These are phyloP conservation scores for Setipinna tenuifilis DNA, from an alignment of 2,797 vertebrate species.

Conservation along the genomic window DNA sequence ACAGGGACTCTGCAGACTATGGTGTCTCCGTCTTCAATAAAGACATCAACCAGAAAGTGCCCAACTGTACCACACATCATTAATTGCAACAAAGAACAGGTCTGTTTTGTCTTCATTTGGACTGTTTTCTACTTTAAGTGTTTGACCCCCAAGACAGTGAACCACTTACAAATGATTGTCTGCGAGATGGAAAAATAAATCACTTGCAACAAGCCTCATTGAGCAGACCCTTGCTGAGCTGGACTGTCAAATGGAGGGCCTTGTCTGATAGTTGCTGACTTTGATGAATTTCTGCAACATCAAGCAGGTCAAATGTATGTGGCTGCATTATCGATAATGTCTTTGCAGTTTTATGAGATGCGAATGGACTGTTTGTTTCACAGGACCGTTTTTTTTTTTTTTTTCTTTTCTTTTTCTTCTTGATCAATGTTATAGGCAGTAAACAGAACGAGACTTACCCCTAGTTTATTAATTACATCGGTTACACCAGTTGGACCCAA, in stretches of 20 bases:
- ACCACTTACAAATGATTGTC: constrained; percentile 50
- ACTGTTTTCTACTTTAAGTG: constrained; percentile 36
- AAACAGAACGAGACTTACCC: neutral
- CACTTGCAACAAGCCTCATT: constrained; percentile 50
- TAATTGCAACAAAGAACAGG: constrained; percentile 11
- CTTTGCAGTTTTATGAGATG: constrained; percentile 44
- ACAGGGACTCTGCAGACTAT: neutral
- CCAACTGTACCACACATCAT: constrained; percentile 10
- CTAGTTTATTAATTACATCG: neutral
- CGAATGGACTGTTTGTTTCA: neutral
- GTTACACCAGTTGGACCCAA: neutral
- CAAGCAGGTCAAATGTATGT: constrained; percentile 64
- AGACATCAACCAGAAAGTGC: neutral
- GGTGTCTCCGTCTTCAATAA: neutral
- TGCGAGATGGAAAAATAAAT: constrained; percentile 64
- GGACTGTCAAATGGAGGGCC: constrained; percentile 25
- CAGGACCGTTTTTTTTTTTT: neutral
- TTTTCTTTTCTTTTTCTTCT: neutral
- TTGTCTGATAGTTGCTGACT: constrained; percentile 68
- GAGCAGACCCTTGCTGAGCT: constrained; percentile 41
- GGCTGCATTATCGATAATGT: constrained; percentile 67
- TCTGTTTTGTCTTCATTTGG: constrained; percentile 40
- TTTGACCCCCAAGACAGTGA: constrained; percentile 51
- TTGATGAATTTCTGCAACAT: constrained; percentile 68
- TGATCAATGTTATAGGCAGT: neutral